Conservation (phyloP, 92 coral and sea anemone species). For the Blastomussa wellsi region DNA sequence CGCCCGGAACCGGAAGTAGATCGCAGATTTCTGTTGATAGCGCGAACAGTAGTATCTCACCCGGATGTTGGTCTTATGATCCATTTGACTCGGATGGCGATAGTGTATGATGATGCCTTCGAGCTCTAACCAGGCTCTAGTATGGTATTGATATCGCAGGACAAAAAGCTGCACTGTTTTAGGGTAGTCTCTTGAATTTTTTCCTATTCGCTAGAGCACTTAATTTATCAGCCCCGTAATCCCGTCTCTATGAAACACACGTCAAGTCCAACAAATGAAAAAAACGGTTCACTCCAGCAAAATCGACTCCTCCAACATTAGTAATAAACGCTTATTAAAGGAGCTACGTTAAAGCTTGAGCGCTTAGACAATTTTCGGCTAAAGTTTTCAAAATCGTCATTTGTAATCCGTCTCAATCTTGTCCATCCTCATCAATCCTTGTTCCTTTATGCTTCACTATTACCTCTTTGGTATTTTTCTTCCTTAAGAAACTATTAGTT, state of each 20-base stretch:
- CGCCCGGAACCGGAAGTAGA: constrained; percentile 28
- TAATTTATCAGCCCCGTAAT: background rate
- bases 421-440: too few species aligned
- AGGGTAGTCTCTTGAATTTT: background rate
- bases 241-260: background rate
- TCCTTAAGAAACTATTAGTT: too few species aligned
- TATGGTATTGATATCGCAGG: background rate
- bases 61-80: constrained; percentile 30
- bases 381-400: too few species aligned
- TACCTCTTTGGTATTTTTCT: too few species aligned
- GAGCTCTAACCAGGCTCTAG: background rate
- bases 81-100: constrained; percentile 52
- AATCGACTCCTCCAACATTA: too few species aligned
- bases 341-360: too few species aligned
- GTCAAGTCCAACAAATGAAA: too few species aligned
- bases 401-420: too few species aligned
- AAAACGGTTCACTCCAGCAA: too few species aligned
- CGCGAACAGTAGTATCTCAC: constrained; percentile 20
- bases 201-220: background rate
- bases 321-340: too few species aligned
- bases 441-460: too few species aligned
- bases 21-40: constrained; percentile 30
- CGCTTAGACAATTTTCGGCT: too few species aligned
- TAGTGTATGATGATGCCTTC: constrained; percentile 10
- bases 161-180: background rate